Base-by-base conservation (phyloP, 2,888 invertebrate genomes). In the Antitype chi region DNA sequence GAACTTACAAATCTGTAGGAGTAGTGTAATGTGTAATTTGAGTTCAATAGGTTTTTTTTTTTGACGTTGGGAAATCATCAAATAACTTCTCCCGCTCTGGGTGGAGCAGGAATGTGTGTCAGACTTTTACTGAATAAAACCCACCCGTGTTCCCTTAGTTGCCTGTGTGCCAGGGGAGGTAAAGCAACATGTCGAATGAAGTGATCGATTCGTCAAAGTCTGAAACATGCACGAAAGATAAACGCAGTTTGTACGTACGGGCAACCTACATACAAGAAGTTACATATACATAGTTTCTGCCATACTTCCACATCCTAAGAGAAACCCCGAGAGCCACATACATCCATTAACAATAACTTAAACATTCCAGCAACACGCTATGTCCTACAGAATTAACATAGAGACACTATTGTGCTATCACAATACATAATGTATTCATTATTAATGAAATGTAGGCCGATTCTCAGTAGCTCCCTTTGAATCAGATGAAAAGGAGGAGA, bases 401-500 rank as follows among this genome's bases (percentile, higher is more conserved):
- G 83, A 82, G 69, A 78, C 85, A 73, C 71, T 71, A 86, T 84
- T 84, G 84, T 84, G 66, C 72, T 68, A 77, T 76, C 68, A 81
- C 82, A 83, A 81, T 87, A 83, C 76, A 78, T 85, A 80, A 86
- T 83, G 80, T 84, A 86, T 88, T 85, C 85, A 88, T 89, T 87
- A 87, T 80, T 78, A 86, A 83, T 78, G 76, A 80, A 88, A 89
- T 88, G 85, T 89, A 72, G 88, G 82, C 70, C 89, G 78, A 82
- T 88, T 82, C 82, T 87, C 84, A 74, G 77, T 81, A 69, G 82
- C 80, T 85, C 84, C 86, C 85, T 87, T 86, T 86, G 85, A 86
- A 87, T 86, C 78, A 66, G 80, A 87, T 89, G 89, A 88, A 90
- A 89, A 85, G 89, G 87, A 84, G 86, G 87, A 82, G 88, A 89